Base-by-base conservation (phyloP, 2,888 invertebrate genomes). In the Andrena chrysosceles region DNA sequence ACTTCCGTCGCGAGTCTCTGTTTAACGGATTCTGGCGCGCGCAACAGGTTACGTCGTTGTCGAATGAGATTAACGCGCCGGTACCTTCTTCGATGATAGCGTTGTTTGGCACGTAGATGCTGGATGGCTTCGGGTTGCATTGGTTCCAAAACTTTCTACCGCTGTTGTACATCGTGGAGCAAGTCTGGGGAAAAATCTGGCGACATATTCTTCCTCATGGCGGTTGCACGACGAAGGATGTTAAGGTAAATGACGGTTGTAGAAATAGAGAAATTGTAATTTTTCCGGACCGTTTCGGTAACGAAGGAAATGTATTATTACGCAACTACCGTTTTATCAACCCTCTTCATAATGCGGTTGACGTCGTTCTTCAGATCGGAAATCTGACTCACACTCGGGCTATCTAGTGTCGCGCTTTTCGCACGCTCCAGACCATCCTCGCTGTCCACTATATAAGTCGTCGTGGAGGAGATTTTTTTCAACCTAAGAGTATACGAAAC, bases 21-120 rank as follows among this genome's bases (percentile, higher is more conserved):
- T 26, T 2, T 16, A 13, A 16, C 49, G 33, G n/a, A 29, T 2
- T 35, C 3, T 0, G 29, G 13, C 4, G 29, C 33, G 20, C 13
- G 60, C 20, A 62, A 75, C 33, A 33, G 70, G 29, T 70, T 6
- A 29, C 16, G 3, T 4, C 20, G 20, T n/a, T 29, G 7, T n/a
- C 13, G 23, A 23, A 10, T 7, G 1, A 20, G 31, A 67, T 7
- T 10, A 35, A 10, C 10, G 2, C 48, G 13, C 13, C 3, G 13
- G 13, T 81, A 88, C 88, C 88, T 88, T 88, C 88, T 42, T 89
- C 79, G 26, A 88, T 88, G 6, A 76, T 56, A 2, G 64, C 62
- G 23, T 84, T 77, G 23, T 76, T 60, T 1, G 73, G 71, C 20
- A 81, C 3, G 13, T 69, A 81, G 33, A 52, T 16, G 13, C 60